A percentile compares a stretch with the other conserved stretches of the same genome.
phyloP scores from a whole-genome alignment of 92 coral and sea anemone genomes.

The Siderastrea siderea region DNA sequence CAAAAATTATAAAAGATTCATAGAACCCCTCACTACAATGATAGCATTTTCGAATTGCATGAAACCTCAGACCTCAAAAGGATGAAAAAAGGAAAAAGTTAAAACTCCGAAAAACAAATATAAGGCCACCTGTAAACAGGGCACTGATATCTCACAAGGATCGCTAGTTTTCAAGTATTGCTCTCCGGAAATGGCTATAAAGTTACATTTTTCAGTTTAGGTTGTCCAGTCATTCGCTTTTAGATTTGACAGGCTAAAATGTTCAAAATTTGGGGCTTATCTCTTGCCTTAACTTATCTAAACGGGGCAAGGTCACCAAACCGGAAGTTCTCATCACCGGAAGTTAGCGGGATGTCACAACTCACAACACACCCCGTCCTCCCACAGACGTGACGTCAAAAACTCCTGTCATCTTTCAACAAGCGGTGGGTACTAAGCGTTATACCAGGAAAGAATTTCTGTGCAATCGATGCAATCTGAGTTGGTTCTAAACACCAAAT shows the following conservation, averaged over 20 bases:
- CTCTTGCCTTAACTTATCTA: no score
- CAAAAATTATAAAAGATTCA: no score
- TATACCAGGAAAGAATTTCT: no score
- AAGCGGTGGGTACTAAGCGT: background rate
- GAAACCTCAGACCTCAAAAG: background rate
- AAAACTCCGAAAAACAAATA: background rate
- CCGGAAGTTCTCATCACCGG: conserved; percentile 25
- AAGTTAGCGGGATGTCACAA: conserved; percentile 5
- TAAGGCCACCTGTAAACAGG: background rate
- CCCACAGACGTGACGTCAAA: conserved; percentile 41
- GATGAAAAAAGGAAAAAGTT: background rate
- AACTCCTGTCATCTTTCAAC: background rate
- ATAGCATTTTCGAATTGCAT: no score
- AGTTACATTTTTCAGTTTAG: no score
- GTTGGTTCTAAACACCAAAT: no score
- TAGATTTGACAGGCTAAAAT: background rate
- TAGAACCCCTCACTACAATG: no score
- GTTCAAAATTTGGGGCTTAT: no score
- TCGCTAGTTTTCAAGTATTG: no score
- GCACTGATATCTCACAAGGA: no score
- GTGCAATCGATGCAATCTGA: background rate
- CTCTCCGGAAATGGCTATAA: no score
- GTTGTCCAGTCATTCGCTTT: no score
- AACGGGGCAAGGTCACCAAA: background rate
- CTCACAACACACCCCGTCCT: background rate